Base-by-base conservation (phyloP, 2,113 vertebrate species). In the Lathamus discolor region DNA sequence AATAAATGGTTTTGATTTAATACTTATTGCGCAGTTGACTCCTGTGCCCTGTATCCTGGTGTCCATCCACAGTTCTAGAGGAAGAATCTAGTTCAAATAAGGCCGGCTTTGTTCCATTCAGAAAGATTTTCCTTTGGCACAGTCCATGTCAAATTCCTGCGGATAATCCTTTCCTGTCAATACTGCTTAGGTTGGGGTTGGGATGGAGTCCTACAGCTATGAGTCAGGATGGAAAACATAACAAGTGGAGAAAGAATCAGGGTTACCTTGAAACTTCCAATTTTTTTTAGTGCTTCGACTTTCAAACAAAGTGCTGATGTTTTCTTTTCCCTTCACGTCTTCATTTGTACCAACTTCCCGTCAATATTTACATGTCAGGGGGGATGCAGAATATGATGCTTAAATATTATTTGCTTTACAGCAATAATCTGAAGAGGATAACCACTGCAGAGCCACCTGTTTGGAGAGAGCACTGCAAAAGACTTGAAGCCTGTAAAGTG, bases 201-300 rank as follows among this genome's bases (percentile, higher is more conserved):
- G 87, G 92, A 92, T 83, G 68, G 84, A 97, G 83, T 84, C 59
- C 85, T 95, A 55, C 25, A 90, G 33, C 75, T 96, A 85, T 92
- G 85, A 95, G 92, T 92, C 92, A 95, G 70, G 95, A 84, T 79
- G 86, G 94, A 96, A 96, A 97, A 94, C 77, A 95, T 88, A 97
- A 92, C 75, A 93, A 96, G 61, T 11, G 6, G 46, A 81, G 67
- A 79, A 86, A 75, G 75, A 91, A 81, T 73, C 59, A 87, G 54
- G 52, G 59, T 87, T 96, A 89, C 74, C 75, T 91, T 74, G 70
- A 88, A 96, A 85, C 63, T 80, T 39, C 17, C 4, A 11, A 14
- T 15, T 22, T 33, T 54, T 73, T 94, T 86, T 66, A 77, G 54
- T 78, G 43, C 29, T 81, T 49, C 90, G 79, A 90, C 29, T 95